Percentiles rank a stretch among this genome's conserved stretches.
phyloP scores from a whole-genome alignment of 1,140 invertebrate species.

The Panagrolaimus sp. region DNA sequence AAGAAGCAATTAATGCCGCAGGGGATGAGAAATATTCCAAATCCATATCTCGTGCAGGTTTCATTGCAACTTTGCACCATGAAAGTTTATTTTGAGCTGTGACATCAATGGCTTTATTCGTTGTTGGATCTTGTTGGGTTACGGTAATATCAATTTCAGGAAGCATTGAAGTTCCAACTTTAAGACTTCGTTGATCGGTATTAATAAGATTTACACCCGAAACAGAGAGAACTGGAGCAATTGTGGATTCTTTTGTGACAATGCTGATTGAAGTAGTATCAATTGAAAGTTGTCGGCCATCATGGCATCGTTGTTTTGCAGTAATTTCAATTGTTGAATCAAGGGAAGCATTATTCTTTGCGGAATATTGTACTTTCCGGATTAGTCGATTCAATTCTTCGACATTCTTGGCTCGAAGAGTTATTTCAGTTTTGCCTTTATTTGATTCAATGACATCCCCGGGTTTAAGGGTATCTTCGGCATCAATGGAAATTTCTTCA shows the following conservation, averaged over 20 bases:
- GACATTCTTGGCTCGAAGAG: slow-evolving; percentile 28
- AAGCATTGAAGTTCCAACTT: slow-evolving; percentile 49
- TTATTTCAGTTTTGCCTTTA: slow-evolving; percentile 28
- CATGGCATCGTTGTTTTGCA: background rate
- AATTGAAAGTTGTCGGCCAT: background rate
- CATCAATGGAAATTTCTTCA: slow-evolving; percentile 19
- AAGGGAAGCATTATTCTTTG: background rate
- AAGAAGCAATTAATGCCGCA: slow-evolving; percentile 51
- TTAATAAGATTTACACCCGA: slow-evolving; percentile 46
- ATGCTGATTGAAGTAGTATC: background rate
- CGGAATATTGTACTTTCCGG: background rate
- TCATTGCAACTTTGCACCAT: slow-evolving; percentile 56
- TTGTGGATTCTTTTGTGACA: background rate
- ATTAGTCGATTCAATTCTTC: slow-evolving; percentile 26
- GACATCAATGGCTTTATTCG: slow-evolving; percentile 40
- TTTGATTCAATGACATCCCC: background rate
- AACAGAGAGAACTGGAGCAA: slow-evolving; percentile 35
- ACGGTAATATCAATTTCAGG: slow-evolving; percentile 53
- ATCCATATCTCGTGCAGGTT: slow-evolving; percentile 57
- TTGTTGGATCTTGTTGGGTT: slow-evolving; percentile 38
- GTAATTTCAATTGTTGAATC: slow-evolving; percentile 12
- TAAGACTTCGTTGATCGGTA: slow-evolving; percentile 41
- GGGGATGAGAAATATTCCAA: slow-evolving; percentile 58
- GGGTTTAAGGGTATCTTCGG: background rate
- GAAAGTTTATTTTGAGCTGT: slow-evolving; percentile 49